Conservation (phyloP, 2,888 invertebrate species). For the Nasonovia ribisnigri region DNA sequence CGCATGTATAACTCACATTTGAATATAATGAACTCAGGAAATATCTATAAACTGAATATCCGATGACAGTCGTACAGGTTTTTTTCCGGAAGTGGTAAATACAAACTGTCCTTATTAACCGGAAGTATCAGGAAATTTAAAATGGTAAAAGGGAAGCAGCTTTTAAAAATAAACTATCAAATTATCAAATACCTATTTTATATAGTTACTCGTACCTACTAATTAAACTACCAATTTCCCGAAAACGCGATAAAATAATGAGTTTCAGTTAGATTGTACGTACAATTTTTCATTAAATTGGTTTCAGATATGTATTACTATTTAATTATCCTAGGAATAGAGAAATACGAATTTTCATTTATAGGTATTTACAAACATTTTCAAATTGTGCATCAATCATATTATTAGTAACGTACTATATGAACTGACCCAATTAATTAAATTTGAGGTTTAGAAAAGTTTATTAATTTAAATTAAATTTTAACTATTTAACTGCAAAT, state of each 20-base stretch:
- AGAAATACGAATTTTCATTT: background rate
- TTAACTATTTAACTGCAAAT: background rate
- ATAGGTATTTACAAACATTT: too few species aligned
- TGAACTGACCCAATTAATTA: background rate
- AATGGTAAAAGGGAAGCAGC: background rate
- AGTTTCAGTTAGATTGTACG: background rate
- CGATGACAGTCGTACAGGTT: too few species aligned
- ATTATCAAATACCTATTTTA: background rate
- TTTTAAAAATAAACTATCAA: background rate
- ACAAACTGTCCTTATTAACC: background rate
- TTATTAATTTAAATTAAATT: background rate
- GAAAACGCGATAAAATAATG: background rate
- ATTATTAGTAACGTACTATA: background rate
- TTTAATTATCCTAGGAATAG: background rate
- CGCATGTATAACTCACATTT: background rate
- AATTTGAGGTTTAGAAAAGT: background rate
- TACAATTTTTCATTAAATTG: background rate
- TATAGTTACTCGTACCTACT: background rate
- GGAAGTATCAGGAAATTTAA: background rate
- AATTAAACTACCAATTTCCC: background rate
- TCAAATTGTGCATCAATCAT: background rate
- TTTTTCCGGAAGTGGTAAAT: too few species aligned
- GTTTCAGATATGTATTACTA: background rate
- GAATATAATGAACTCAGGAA: background rate
- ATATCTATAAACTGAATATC: too few species aligned